Base-by-base conservation (phyloP, 2,797 vertebrate species). In the Loris lydekkerianus region DNA sequence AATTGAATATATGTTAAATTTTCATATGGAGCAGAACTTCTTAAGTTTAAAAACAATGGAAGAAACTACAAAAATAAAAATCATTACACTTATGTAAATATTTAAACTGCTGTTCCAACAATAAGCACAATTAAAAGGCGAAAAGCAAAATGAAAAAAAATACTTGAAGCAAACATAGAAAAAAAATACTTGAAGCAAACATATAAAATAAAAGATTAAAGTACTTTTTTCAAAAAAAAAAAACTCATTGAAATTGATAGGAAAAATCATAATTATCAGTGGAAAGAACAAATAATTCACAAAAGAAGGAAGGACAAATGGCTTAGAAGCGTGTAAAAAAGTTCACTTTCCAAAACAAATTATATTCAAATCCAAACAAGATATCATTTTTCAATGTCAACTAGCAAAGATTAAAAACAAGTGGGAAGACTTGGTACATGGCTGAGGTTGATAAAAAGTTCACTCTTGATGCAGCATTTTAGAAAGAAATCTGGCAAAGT, bases 61-160 rank as follows among this genome's bases (percentile, higher is more conserved):
- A 86, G 56, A 93, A 92, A n/a, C 27, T 5, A 84, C 25, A 93
- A 89, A 95, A 91, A 88, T 75, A 80, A 89, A 94, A 93, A 34
- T 82, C 46, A 81, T 13, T 67, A 43, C 4, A 63, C 4, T 34
- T 34, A 63, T 17, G 25, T 78, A 89, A 61, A 91, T 83, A 91
- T 84, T 75, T 86, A 72, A 93, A 85, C 18, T 77, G 34, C 60
- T 86, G 87, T 53, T 63, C 27, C 23, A 95, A 77, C 27, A 77
- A 53, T 91, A 95, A 84, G 60, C 9, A 63, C 89, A 77, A 75
- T 73, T 76, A 69, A 82, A 87, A 92, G 70, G 11, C 56, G 86
- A 91, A 89, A 43, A 84, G 83, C 10, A 93, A 86, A 94, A 82
- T 8, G 3, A 93, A 78, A 61, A 91, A 83, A 95, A 95, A 82